These are phyloP conservation scores for Sarcophilus harrisii DNA, from an alignment of 2,797 vertebrate species.

Conservation along the genomic window DNA sequence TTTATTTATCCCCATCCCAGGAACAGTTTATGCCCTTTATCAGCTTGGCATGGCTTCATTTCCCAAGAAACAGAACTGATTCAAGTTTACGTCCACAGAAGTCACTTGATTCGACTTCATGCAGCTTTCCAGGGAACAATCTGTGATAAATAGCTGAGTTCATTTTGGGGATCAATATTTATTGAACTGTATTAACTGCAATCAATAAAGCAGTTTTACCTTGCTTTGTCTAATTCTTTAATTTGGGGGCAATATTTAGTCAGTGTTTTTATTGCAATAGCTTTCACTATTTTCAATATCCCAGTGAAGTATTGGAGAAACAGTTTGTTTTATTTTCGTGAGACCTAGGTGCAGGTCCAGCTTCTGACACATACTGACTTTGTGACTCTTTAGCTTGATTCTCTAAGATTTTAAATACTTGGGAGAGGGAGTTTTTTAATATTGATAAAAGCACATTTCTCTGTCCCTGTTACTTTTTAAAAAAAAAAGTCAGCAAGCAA, in stretches of 20 bases:
- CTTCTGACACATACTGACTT: background rate
- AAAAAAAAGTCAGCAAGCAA: background rate
- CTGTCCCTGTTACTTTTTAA: background rate
- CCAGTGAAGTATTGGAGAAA: background rate
- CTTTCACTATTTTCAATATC: background rate
- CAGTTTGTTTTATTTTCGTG: background rate
- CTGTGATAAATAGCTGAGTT: conserved; percentile 81
- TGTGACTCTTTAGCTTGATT: background rate
- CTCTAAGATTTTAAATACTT: background rate
- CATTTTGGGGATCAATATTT: conserved; percentile 91
- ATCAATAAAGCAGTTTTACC: conserved; percentile 89
- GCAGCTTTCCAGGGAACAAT: conserved; percentile 76
- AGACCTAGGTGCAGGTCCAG: background rate
- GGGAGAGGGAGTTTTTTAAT: background rate
- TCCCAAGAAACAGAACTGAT: conserved; percentile 90
- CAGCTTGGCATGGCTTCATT: conserved; percentile 85
- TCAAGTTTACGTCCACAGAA: conserved; percentile 53
- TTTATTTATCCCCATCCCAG: conserved; percentile 84
- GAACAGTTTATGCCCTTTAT: conserved; percentile 87
- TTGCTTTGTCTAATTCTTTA: conserved; percentile 67
- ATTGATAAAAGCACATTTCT: background rate
- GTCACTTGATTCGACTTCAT: conserved; percentile 75
- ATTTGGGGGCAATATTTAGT: conserved; percentile 19
- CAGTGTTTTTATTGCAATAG: background rate
- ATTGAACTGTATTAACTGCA: conserved; percentile 86